Evolutionary conservation across 1,140 invertebrate species (phyloP).

Genomic region (Scylla paramamosain): DNA sequence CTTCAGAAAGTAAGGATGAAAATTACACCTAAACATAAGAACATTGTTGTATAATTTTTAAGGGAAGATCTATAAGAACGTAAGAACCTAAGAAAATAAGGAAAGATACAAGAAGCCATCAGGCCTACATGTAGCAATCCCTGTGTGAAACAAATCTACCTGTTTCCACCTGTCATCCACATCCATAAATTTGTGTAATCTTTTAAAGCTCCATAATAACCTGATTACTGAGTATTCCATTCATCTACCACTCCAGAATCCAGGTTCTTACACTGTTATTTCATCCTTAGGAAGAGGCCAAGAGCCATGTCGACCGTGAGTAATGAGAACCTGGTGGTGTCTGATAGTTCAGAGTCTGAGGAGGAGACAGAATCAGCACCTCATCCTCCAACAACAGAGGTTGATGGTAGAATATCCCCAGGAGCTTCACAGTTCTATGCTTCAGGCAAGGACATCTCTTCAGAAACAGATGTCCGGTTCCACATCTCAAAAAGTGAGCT

Average conservation of each 20-base stretch:
- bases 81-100: no score
- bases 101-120: no score
- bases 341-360: conserved; percentile 43
- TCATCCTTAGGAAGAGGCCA: neutral
- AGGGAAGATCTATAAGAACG: no score
- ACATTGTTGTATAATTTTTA: no score
- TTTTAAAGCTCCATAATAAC: no score
- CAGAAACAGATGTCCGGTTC: conserved; percentile 67
- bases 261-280: neutral
- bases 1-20: conserved; percentile 71
- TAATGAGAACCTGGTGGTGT: conserved; percentile 4
- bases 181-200: no score
- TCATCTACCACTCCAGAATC: no score
- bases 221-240: no score
- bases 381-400: neutral
- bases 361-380: neutral
- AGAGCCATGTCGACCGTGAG: neutral
- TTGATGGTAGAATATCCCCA: neutral
- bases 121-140: no score
- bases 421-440: conserved; percentile 46
- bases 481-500: conserved; percentile 75
- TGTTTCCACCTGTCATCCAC: no score
- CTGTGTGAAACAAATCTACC: no score
- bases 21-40: no score
- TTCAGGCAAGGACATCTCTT: conserved; percentile 38